phyloP scores from a whole-genome alignment of 2,113 vertebrate species.

The Otus sunia region DNA sequence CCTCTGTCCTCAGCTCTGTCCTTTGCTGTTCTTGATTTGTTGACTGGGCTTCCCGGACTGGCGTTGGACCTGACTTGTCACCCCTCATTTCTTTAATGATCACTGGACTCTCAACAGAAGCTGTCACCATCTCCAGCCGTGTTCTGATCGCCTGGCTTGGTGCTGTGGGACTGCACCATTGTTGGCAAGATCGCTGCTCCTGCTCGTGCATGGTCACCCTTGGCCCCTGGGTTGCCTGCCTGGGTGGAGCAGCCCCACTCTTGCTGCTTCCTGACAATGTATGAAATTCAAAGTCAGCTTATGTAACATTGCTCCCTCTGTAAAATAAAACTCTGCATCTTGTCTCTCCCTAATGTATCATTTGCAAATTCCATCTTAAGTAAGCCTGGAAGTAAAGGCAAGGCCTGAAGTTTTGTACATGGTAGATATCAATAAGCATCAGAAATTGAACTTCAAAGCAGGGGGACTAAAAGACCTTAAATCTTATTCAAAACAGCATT shows the following conservation, averaged over 20 bases:
- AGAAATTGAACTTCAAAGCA: background rate
- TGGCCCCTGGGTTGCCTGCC: background rate
- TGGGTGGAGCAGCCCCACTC: background rate
- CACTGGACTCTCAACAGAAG: background rate
- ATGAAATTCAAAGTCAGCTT: background rate
- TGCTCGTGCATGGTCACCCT: fast-evolving
- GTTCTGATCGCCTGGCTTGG: background rate
- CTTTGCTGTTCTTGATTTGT: background rate
- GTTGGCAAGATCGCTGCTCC: background rate
- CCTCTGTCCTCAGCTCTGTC: background rate
- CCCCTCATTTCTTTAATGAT: background rate
- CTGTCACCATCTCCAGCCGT: background rate
- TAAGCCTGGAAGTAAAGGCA: background rate
- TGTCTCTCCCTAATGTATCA: background rate
- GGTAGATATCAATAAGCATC: background rate
- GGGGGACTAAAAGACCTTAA: background rate
- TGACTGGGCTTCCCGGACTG: background rate
- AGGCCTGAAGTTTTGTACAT: background rate
- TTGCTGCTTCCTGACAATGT: background rate
- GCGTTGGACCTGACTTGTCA: background rate
- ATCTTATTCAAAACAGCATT: background rate
- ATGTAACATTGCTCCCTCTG: background rate
- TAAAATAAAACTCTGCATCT: background rate
- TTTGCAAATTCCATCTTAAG: background rate
- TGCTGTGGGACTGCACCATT: background rate